Evolutionary conservation across 2,888 invertebrate genomes (phyloP).

Genomic region (Stenichneumon culpator): DNA sequence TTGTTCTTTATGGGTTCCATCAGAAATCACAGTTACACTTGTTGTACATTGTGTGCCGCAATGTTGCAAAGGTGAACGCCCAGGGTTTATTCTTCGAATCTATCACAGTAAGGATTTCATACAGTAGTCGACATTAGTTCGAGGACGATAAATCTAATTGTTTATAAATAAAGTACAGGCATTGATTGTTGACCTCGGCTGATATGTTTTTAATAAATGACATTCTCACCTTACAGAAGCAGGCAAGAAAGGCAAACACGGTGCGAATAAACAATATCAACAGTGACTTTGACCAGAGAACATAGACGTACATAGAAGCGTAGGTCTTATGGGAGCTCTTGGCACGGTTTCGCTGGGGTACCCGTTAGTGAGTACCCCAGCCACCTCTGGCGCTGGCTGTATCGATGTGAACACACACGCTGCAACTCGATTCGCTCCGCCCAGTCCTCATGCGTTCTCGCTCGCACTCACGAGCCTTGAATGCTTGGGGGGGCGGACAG

Average conservation of each 20-base stretch:
- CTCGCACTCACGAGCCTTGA: too few species aligned
- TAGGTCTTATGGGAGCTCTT: too few species aligned
- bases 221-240: conserved; percentile 27
- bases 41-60: background rate
- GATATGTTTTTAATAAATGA: conserved; percentile 1
- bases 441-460: too few species aligned
- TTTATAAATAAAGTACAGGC: background rate
- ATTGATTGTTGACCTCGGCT: conserved; percentile 42
- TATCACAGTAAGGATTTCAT: background rate
- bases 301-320: too few species aligned
- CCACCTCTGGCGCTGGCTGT: too few species aligned
- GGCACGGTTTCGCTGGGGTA: too few species aligned
- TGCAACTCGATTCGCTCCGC: too few species aligned
- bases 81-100: background rate
- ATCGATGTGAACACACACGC: too few species aligned
- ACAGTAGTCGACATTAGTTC: background rate
- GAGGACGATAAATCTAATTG: background rate
- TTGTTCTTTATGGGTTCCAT: background rate
- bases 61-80: background rate
- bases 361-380: too few species aligned
- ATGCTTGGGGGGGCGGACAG: too few species aligned
- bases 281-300: too few species aligned
- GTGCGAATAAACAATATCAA: background rate
- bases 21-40: background rate
- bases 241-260: background rate